Evolutionary conservation across 2,797 vertebrate genomes (phyloP).

Genomic region (Dicrostonyx torquatus): DNA sequence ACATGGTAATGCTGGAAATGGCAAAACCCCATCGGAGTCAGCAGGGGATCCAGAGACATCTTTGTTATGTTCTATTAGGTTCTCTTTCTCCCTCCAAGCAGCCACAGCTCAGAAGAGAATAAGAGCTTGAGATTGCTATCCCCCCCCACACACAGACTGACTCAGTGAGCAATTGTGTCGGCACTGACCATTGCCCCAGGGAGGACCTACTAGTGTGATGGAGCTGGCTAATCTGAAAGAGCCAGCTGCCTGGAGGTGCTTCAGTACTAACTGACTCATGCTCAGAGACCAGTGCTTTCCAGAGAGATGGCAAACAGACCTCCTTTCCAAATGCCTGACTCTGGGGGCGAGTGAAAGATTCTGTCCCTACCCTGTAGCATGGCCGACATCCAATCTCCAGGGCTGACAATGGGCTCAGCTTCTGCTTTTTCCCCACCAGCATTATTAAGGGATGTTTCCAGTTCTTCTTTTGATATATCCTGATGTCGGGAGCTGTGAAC

Average conservation of each 20-base stretch:
- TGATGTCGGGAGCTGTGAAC: background rate
- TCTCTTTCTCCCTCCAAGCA: background rate
- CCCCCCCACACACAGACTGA: background rate
- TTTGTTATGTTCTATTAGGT: background rate
- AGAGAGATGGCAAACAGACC: background rate
- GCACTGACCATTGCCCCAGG: background rate
- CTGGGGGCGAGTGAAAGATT: background rate
- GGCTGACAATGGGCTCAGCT: background rate
- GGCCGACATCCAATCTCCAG: background rate
- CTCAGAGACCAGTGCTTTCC: background rate
- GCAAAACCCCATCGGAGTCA: background rate
- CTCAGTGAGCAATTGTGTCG: background rate
- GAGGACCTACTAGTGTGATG: background rate
- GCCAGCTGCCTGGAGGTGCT: background rate
- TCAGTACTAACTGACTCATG: conserved; percentile 4
- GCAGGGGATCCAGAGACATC: background rate
- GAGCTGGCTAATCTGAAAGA: background rate
- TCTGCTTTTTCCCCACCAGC: background rate
- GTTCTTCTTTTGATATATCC: background rate
- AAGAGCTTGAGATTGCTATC: background rate
- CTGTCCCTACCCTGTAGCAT: background rate
- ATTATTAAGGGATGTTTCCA: background rate
- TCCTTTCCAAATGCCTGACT: conserved; percentile 9
- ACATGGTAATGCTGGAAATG: background rate
- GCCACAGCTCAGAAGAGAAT: background rate